Evolutionary conservation across 2,888 invertebrate species (phyloP), one percentile per base, ranked within the genome.

Genomic region (Helleia helle): DNA sequence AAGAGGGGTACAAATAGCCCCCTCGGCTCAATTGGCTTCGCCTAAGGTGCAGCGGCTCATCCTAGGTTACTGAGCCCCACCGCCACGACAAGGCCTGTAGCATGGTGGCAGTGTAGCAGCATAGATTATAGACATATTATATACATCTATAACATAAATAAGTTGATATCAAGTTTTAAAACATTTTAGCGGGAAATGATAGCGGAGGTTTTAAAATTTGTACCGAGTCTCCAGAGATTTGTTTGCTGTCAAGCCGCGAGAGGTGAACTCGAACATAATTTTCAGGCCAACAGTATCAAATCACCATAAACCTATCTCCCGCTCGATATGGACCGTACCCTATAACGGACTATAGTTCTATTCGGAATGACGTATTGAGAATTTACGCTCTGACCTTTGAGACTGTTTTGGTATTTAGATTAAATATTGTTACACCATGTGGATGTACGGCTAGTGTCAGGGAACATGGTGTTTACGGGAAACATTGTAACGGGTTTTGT

Each of bases 271-370:
- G 53, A 54, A 53, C 55, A 58, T 75, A 76, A 79, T 79, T 71
- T 72, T 68, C 62, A 62, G 66, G 65, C 70, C 71, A 81, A 80
- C 80, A 71, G 71, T 74, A 81, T 77, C 80, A 71, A 80, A 81
- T 84, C 83, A 81, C 74, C 80, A 83, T 83, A 84, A 83, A 79
- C 61, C 66, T 68, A 75, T 75, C 73, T 65, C 42, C 47, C 49
- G 42, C 57, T 52, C 47, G 49, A 57, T 58, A 58, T 58, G 57
- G 58, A 54, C 34, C 12, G 48, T 55, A 45, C 49, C 44, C 49
- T 48, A 49, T 57, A 57, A 56, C 58, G 53, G 58, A 50, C 52
- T 50, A 50, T 46, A 48, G 45, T 48, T 52, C 48, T 53, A 51
- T 47, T 50, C 46, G 42, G 67, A 70, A 65, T 65, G 63, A 68